Evolutionary conservation across 2,113 vertebrate species (phyloP).

Genomic region (Epinephelus cyanopodus): DNA sequence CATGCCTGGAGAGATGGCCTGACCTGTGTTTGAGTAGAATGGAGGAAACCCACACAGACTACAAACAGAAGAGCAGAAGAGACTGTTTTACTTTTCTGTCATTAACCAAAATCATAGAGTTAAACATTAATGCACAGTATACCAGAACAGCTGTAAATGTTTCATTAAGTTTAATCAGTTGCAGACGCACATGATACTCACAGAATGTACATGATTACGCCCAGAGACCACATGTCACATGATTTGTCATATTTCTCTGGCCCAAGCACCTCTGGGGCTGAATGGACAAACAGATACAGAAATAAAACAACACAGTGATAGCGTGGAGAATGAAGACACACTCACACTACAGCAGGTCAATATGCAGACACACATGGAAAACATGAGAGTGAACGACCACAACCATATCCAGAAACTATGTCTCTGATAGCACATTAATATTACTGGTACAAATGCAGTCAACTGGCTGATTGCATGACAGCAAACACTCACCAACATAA

Average conservation of each 20-base stretch:
- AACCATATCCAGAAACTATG: background rate
- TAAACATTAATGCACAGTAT: background rate
- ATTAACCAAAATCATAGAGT: background rate
- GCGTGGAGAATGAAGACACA: constrained; percentile 20
- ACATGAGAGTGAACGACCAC: constrained; percentile 1
- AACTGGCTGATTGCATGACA: background rate
- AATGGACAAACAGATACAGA: constrained; percentile 49
- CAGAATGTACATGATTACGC: constrained; percentile 99
- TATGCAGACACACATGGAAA: constrained; percentile 16
- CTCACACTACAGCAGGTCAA: background rate
- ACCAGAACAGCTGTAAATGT: background rate
- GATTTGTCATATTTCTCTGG: constrained; percentile 99
- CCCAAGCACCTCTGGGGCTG: constrained; percentile 97
- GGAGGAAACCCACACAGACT: constrained; percentile 97
- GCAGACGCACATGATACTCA: constrained; percentile 84
- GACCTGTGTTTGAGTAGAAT: constrained; percentile 97
- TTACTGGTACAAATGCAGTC: background rate
- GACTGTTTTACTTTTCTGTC: background rate
- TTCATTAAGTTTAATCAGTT: background rate
- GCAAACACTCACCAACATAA: constrained; percentile 74
- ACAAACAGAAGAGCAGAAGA: constrained; percentile 9
- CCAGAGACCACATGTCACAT: constrained; percentile 99
- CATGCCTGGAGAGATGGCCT: constrained; percentile 98
- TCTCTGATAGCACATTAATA: background rate
- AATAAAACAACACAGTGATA: background rate